These are phyloP conservation scores for Diploscapter pachys DNA, from an alignment of 1,140 invertebrate genomes.

Conservation along the genomic window DNA sequence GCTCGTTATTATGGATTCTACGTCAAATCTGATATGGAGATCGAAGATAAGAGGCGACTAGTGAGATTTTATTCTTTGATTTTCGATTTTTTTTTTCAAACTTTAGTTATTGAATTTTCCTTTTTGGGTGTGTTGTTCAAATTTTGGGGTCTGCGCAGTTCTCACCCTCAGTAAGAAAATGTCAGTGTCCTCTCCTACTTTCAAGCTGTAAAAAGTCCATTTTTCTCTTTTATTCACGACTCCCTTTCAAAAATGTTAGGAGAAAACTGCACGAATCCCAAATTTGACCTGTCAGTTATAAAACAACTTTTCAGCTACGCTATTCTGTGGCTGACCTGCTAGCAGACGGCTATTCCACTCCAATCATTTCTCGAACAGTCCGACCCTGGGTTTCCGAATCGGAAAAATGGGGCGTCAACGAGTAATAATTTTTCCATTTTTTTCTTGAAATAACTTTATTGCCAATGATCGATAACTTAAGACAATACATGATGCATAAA, in stretches of 20 bases:
- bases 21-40: conserved; percentile 64
- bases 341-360: conserved; percentile 30
- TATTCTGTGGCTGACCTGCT: conserved; percentile 35
- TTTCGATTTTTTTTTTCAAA: neutral
- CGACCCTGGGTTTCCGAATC: conserved; percentile 17
- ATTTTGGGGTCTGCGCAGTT: too few species aligned
- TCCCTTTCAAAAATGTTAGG: too few species aligned
- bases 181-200: too few species aligned
- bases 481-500: too few species aligned
- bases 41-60: conserved; percentile 31
- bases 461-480: too few species aligned
- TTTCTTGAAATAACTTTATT: neutral
- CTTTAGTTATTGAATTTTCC: too few species aligned
- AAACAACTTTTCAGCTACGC: conserved; percentile 30
- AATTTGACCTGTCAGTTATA: neutral
- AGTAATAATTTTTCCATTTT: conserved; percentile 19
- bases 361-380: conserved; percentile 52
- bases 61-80: conserved; percentile 34
- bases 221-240: too few species aligned
- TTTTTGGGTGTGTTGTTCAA: too few species aligned
- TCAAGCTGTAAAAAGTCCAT: too few species aligned
- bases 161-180: too few species aligned
- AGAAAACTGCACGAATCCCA: too few species aligned
- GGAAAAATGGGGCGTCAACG: conserved; percentile 18
- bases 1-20: conserved; percentile 52